Evolutionary conservation across 2,113 vertebrate species (phyloP).

Genomic region (Bagarius yarrelli): DNA sequence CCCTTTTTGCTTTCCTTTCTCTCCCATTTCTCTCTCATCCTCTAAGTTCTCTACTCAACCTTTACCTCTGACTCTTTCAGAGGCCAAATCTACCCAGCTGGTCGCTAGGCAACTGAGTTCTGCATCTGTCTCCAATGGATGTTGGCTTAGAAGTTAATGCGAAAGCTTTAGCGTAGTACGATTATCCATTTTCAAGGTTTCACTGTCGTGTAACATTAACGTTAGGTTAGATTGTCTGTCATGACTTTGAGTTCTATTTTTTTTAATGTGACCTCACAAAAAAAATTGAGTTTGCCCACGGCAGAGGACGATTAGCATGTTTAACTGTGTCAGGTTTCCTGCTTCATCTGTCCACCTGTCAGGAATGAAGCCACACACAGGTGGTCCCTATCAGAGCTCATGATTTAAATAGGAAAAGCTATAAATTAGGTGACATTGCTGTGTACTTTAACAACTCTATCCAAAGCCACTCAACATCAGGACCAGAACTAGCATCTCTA

Average conservation of each 20-base stretch:
- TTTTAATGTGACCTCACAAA: background rate
- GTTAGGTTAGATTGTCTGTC: background rate
- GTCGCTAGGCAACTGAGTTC: slow-evolving; percentile 73
- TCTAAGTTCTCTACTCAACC: slow-evolving; percentile 21
- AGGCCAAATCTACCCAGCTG: slow-evolving; percentile 58
- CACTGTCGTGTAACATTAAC: background rate
- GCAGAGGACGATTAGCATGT: slow-evolving; percentile 1
- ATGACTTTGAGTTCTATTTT: background rate
- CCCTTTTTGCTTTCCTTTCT: slow-evolving; percentile 59
- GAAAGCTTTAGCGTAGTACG: slow-evolving; percentile 56
- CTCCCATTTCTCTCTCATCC: background rate
- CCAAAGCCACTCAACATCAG: slow-evolving; percentile 59
- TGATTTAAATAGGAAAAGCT: background rate
- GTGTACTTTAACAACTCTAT: slow-evolving; percentile 12
- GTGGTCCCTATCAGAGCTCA: background rate
- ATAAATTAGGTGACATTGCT: slow-evolving; percentile 45
- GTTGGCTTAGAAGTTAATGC: slow-evolving; percentile 61
- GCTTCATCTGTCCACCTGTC: slow-evolving; percentile 3
- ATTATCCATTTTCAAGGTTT: slow-evolving; percentile 22
- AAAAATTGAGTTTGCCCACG: background rate
- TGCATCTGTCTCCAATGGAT: slow-evolving; percentile 50
- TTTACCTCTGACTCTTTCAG: slow-evolving; percentile 34
- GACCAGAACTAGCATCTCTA: slow-evolving; percentile 61
- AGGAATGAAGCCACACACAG: background rate
- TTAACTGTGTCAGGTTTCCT: background rate